These are phyloP conservation scores for Leptinotarsa tumamoca DNA, from an alignment of 2,888 invertebrate species.

Conservation along the genomic window DNA sequence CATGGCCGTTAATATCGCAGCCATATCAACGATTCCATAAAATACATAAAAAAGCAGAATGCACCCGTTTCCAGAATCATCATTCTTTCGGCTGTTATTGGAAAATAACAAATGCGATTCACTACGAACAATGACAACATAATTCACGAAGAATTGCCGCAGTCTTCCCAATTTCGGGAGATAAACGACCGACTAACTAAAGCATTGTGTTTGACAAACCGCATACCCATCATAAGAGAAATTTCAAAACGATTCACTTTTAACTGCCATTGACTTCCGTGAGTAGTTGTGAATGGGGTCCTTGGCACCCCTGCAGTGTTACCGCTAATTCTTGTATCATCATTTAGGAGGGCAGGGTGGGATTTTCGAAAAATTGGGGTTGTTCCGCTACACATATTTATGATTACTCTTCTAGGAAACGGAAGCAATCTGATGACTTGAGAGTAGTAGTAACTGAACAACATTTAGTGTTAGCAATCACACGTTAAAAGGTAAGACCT, in stretches of 20 bases:
- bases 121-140: conserved; percentile 42
- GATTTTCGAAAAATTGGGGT: conserved; percentile 22
- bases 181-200: conserved; percentile 58
- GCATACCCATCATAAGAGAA: conserved; percentile 25
- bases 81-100: conserved; percentile 25
- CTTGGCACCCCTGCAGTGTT: conserved; percentile 38
- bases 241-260: conserved; percentile 41
- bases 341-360: conserved; percentile 35
- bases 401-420: too few relatives aligned
- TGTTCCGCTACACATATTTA: neutral
- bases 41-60: conserved; percentile 27
- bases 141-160: conserved; percentile 45
- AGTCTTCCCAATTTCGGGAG: conserved; percentile 49
- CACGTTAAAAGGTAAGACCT: too few relatives aligned
- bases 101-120: conserved; percentile 22
- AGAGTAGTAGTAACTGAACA: too few relatives aligned
- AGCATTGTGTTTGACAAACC: conserved; percentile 51
- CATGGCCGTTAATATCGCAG: conserved; percentile 29
- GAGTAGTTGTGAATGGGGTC: conserved; percentile 41
- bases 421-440: too few relatives aligned
- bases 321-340: conserved; percentile 47
- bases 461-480: too few relatives aligned
- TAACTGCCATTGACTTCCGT: conserved; percentile 51
- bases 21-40: conserved; percentile 20
- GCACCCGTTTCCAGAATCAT: conserved; percentile 33